Evolutionary conservation across 2,888 invertebrate genomes (phyloP).

Genomic region (Erebia aethiops): DNA sequence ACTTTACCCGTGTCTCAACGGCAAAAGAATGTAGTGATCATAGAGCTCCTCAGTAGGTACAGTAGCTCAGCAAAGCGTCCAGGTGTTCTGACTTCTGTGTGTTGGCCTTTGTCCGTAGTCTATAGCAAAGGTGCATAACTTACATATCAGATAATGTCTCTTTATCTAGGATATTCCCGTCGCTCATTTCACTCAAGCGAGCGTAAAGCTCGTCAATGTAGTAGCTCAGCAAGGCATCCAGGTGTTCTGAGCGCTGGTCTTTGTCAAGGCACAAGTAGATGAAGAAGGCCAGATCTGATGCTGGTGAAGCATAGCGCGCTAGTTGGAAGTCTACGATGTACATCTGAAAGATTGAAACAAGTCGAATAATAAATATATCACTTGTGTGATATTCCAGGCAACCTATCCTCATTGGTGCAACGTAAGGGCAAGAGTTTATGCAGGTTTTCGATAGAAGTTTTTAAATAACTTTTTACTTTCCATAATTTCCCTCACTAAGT

Average conservation of each 20-base stretch:
- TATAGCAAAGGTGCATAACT: slow-evolving; percentile 47
- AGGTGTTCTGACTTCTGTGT: too few relatives aligned
- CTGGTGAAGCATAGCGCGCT: slow-evolving; percentile 87
- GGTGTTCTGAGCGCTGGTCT: slow-evolving; percentile 82
- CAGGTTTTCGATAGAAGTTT: too few relatives aligned
- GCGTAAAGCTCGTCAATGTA: slow-evolving; percentile 84
- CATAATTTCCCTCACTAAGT: too few relatives aligned
- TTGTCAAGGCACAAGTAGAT: slow-evolving; percentile 86
- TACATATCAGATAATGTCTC: slow-evolving; percentile 83
- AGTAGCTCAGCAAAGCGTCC: too few relatives aligned
- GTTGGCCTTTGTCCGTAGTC: too few relatives aligned
- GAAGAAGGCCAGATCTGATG: slow-evolving; percentile 86
- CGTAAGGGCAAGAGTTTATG: too few relatives aligned
- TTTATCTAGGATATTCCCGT: slow-evolving; percentile 69
- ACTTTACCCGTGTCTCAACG: too few relatives aligned
- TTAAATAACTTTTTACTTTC: too few relatives aligned
- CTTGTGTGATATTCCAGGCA: neutral
- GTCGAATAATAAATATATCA: neutral
- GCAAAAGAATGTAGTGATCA: too few relatives aligned
- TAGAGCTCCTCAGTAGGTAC: too few relatives aligned
- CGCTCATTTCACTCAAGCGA: slow-evolving; percentile 80
- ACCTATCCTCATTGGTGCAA: too few relatives aligned
- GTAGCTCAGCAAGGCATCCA: slow-evolving; percentile 81
- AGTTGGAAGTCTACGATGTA: slow-evolving; percentile 88
- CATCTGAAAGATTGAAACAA: slow-evolving; percentile 69